Evolutionary conservation across 1,140 invertebrate species (phyloP).

Genomic region (Drosophila tristis): DNA sequence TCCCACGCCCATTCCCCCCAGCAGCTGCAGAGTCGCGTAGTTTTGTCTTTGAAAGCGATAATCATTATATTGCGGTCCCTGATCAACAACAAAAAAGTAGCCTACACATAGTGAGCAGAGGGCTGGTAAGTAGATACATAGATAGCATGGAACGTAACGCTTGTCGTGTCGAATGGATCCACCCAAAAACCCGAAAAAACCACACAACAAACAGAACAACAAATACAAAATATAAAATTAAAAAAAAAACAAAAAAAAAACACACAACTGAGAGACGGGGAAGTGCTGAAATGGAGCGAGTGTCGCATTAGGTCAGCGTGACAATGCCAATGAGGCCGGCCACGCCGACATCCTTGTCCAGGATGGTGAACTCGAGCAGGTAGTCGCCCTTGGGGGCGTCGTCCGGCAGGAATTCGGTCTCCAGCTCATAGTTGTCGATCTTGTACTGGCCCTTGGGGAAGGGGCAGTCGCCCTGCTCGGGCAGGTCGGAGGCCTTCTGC

Average conservation of each 20-base stretch:
- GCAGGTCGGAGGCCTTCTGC: constrained; percentile 52
- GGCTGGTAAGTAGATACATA: background rate
- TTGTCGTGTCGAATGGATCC: constrained; percentile 61
- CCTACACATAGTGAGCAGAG: too few species aligned
- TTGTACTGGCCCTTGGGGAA: constrained; percentile 64
- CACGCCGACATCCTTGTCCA: constrained; percentile 49
- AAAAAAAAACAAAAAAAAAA: background rate
- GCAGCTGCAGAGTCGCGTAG: background rate
- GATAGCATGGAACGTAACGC: constrained; percentile 31
- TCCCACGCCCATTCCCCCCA: too few species aligned
- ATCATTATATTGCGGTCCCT: constrained; percentile 29
- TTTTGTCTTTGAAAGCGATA: constrained; percentile 67
- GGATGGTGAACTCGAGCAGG: constrained; percentile 36
- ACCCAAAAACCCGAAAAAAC: constrained; percentile 33
- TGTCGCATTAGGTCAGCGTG: constrained; percentile 45
- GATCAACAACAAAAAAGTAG: constrained; percentile 4
- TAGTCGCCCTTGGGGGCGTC: constrained; percentile 67
- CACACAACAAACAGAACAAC: constrained; percentile 15
- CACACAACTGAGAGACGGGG: too few species aligned
- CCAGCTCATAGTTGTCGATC: constrained; percentile 65
- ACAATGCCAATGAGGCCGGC: constrained; percentile 49
- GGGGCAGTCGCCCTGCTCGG: constrained; percentile 55
- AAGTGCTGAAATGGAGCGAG: background rate
- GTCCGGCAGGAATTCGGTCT: constrained; percentile 66
- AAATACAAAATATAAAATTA: background rate